Evolutionary conservation across 2,113 vertebrate genomes (phyloP).

Genomic region (Bucco capensis): DNA sequence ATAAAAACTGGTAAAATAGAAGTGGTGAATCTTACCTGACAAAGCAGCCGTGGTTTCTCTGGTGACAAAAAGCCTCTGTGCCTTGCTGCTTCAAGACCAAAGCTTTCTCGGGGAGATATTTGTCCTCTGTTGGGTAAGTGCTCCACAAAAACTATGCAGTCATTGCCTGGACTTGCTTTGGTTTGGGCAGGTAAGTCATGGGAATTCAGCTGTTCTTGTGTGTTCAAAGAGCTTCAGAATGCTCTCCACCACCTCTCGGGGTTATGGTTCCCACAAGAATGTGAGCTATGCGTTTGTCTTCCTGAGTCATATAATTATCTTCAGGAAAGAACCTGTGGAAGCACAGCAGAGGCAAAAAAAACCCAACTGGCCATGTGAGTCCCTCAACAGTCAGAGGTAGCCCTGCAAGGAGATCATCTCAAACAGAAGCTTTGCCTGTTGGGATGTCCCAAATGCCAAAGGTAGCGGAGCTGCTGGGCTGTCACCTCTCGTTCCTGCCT

Average conservation of each 20-base stretch:
- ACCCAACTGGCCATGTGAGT: not conserved
- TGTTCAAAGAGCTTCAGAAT: constrained; percentile 61
- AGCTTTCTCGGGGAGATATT: constrained; percentile 17
- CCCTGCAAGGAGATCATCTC: not conserved
- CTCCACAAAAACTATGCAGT: constrained; percentile 70
- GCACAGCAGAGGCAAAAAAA: not conserved
- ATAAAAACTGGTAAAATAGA: not conserved
- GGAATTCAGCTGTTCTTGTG: constrained; percentile 63
- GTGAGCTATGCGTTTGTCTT: constrained; percentile 4
- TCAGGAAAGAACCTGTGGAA: not conserved
- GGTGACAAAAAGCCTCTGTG: not conserved
- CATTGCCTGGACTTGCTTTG: constrained; percentile 78
- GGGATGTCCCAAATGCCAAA: not conserved
- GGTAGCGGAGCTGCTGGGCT: not conserved
- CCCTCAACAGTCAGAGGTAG: not conserved
- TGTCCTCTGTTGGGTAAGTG: constrained; percentile 35
- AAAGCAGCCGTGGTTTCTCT: not conserved
- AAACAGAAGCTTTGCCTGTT: not conserved
- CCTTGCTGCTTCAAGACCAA: constrained; percentile 36
- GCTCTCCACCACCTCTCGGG: constrained; percentile 34
- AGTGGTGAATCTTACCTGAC: constrained; percentile 56
- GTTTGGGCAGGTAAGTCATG: constrained; percentile 61
- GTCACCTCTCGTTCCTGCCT: fast-evolving
- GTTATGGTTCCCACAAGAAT: constrained; percentile 8
- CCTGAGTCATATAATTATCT: constrained; percentile 59